These are phyloP conservation scores for Dipodomys stephensi DNA, from an alignment of 2,113 vertebrate genomes.

Conservation along the genomic window DNA sequence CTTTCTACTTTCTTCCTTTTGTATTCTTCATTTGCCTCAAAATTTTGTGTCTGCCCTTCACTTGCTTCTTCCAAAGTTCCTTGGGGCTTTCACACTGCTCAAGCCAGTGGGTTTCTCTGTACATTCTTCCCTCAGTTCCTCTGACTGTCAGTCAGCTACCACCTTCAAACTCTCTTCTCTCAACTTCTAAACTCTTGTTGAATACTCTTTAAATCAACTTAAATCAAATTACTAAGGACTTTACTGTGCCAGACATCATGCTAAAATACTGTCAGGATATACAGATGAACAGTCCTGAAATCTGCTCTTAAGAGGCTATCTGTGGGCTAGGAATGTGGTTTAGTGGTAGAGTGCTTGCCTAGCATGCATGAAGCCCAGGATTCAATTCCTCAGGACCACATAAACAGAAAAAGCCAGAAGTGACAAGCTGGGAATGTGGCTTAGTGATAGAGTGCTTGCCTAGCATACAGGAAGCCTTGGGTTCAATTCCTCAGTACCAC, in stretches of 20 bases:
- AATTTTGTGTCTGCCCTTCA: background rate
- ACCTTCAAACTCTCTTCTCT: background rate
- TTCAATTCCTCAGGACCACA: no score
- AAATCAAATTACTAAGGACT: background rate
- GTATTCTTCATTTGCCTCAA: background rate
- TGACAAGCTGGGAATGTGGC: no score
- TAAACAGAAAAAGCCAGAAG: no score
- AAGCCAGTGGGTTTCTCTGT: background rate
- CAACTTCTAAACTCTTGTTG: background rate
- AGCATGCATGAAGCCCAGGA: no score
- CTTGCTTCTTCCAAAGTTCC: background rate
- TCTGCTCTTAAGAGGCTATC: background rate
- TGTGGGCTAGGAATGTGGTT: no score
- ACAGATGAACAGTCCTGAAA: background rate
- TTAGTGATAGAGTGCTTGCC: no score
- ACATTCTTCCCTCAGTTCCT: background rate
- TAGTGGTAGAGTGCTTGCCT: no score
- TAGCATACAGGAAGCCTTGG: no score
- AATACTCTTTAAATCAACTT: background rate
- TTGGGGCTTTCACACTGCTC: background rate
- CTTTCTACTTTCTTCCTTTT: background rate
- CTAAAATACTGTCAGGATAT: background rate
- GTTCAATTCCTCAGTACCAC: no score
- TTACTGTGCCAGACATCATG: background rate
- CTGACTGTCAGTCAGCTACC: background rate